Conservation (phyloP, 2,797 vertebrate species). For the Myioborus miniatus region DNA sequence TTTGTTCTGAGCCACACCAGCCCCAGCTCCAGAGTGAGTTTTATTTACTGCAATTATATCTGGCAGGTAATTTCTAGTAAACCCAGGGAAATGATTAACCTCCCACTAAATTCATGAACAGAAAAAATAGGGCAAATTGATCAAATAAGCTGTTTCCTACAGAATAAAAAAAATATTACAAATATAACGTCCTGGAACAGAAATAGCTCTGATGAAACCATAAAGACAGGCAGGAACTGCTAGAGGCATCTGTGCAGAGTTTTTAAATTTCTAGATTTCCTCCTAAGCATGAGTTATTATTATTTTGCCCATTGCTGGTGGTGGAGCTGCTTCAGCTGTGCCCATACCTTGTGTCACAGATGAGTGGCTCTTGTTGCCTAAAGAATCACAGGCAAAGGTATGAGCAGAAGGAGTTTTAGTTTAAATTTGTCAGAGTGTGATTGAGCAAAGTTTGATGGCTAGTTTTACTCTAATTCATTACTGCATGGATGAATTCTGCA, state of each 20-base stretch:
- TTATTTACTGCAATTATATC: constrained; percentile 59
- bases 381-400: background rate
- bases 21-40: constrained; percentile 20
- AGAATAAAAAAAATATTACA: background rate
- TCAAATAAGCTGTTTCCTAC: constrained; percentile 51
- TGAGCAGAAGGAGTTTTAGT: background rate
- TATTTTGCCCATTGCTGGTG: background rate
- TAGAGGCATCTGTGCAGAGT: background rate
- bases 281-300: background rate
- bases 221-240: background rate
- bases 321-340: background rate
- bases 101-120: constrained; percentile 13
- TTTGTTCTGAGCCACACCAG: background rate
- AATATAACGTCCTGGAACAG: constrained; percentile 3
- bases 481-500: background rate
- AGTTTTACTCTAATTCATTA: background rate
- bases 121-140: constrained; percentile 48
- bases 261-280: background rate
- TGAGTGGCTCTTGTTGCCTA: background rate
- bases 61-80: constrained; percentile 59
- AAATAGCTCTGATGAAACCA: constrained; percentile 10
- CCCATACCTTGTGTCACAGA: background rate
- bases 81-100: constrained; percentile 26
- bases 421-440: background rate
- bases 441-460: background rate